Base-by-base conservation (phyloP, 1,140 invertebrate genomes). In the Holotrichia oblita region DNA sequence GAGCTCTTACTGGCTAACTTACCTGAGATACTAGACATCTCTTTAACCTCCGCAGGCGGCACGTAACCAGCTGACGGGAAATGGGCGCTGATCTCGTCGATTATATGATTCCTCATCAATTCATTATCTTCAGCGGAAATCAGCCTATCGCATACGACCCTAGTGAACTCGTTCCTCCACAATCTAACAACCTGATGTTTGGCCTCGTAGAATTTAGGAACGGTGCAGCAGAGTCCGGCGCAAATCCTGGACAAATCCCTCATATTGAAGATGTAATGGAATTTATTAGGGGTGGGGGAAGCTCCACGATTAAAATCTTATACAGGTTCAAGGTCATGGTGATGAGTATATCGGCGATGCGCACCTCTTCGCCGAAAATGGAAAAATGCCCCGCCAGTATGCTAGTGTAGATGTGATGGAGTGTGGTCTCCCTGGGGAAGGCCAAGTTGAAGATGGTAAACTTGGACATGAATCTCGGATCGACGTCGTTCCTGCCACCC, bases 181-280 rank as follows among this genome's bases (percentile, higher is more conserved):
- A 96, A 92, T 24, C 96, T 89, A 1, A 97, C 86, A 10, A 98
- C 91, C 48, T 94, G 91, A n/a, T 92, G 90, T 9, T 89, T 84
- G 42, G 88, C 89, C n/a, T 89, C 88, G 85, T 93, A 95, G 81
- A 91, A 90, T 40, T 88, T 87, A 0, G 93, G 91, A 69, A 92
- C 89, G 24, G 93, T 95, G 75, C 95, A 90, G 77, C 94, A 92
- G 79, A 98, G 84, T 3, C 96, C 96, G 48, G 92, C 92, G 79
- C 92, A 92, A 34, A 97, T 92, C 72, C 95, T 90, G 0, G 95
- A 96, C 72, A 98, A 87, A 89, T 98, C 96, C 79, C 96, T 91
- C 86, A 98, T 90, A 86, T 97, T 98, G 87, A 97, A 98, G 79
- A 97, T 95, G 86, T 98, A 98, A 86, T 98, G 96, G 88, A 98